These are phyloP conservation scores for Rana temporaria DNA, from an alignment of 2,113 vertebrate species.

Conservation along the genomic window DNA sequence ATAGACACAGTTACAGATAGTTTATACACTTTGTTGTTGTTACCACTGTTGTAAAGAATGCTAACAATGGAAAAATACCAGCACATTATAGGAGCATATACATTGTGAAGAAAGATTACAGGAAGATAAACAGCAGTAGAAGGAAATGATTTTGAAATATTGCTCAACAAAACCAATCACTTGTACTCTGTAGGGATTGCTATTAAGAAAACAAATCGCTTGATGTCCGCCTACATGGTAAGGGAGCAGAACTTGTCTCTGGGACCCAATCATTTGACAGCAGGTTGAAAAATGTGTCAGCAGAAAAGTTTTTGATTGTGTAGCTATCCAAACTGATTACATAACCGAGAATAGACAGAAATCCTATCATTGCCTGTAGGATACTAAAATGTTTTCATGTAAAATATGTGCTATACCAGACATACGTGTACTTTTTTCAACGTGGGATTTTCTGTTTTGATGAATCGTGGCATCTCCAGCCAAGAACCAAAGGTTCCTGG, in stretches of 20 bases:
- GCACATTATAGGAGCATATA: too few species aligned
- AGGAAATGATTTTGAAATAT: background rate
- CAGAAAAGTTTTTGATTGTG: constrained; percentile 21
- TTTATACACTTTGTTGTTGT: too few species aligned
- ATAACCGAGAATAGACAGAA: constrained; percentile 5
- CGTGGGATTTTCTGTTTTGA: background rate
- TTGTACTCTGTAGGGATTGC: constrained; percentile 17
- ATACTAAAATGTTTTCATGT: background rate
- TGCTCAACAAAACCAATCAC: background rate
- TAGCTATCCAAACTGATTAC: constrained; percentile 21
- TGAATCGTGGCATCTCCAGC: background rate
- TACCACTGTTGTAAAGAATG: too few species aligned
- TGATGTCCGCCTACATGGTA: constrained; percentile 13
- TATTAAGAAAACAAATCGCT: constrained; percentile 35
- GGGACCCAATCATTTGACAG: constrained; percentile 27
- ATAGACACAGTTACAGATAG: too few species aligned
- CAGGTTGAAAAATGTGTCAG: constrained; percentile 40
- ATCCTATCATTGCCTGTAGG: background rate
- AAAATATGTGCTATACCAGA: background rate
- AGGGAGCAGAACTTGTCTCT: constrained; percentile 26
- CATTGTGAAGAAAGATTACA: too few species aligned
- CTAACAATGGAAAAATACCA: too few species aligned
- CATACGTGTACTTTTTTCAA: background rate
- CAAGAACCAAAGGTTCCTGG: background rate
- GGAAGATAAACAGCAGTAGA: background rate